Percentiles rank a stretch among this genome's conserved stretches.
phyloP scores from a whole-genome alignment of 2,113 vertebrate genomes.

The Balaeniceps rex region DNA sequence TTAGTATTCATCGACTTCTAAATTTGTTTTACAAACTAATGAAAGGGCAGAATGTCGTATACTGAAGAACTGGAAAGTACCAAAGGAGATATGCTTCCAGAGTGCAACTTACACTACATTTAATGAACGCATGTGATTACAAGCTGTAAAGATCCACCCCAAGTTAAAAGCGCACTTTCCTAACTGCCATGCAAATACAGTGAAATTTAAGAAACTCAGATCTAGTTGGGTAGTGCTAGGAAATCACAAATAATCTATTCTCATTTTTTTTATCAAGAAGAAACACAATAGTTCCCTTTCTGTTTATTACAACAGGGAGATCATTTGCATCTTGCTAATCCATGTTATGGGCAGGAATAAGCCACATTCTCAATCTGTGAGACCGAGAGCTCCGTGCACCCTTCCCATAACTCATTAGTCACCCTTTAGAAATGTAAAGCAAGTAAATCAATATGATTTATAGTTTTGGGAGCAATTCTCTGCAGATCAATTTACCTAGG shows the following conservation, averaged over 20 bases:
- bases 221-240: not conserved
- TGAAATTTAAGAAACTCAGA: not conserved
- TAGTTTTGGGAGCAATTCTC: constrained; percentile 6
- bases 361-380: not conserved
- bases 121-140: not conserved
- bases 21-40: not conserved
- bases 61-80: not conserved
- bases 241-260: not conserved
- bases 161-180: not conserved
- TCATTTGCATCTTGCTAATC: not conserved
- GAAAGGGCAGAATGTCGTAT: not conserved
- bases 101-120: not conserved
- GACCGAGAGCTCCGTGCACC: not conserved
- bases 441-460: constrained; percentile 37
- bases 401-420: not conserved
- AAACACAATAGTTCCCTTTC: not conserved
- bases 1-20: not conserved
- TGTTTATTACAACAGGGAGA: not conserved
- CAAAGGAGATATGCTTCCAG: not conserved
- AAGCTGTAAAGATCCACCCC: not conserved
- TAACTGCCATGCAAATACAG: not conserved
- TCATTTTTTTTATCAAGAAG: not conserved
- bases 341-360: not conserved
- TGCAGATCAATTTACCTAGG: constrained; percentile 38
- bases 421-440: not conserved